Percentiles rank a stretch among this genome's conserved stretches.
phyloP scores from a whole-genome alignment of 2,113 vertebrate genomes.

The Vidua macroura region DNA sequence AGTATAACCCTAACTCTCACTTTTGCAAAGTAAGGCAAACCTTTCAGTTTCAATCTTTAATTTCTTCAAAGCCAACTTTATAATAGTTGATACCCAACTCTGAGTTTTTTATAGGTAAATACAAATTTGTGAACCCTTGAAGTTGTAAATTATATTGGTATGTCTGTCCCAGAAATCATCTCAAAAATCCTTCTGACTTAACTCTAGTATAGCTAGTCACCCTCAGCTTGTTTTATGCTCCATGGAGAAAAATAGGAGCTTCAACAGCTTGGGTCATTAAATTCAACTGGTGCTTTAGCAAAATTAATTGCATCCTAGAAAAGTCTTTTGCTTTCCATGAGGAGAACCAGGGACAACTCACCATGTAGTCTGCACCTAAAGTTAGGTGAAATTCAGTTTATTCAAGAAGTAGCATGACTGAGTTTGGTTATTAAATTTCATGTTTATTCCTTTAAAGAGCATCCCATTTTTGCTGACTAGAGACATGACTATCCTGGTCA shows the following conservation, averaged over 20 bases:
- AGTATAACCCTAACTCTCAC: background rate
- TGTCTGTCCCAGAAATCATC: background rate
- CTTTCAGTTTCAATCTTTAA: background rate
- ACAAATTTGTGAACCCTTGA: background rate
- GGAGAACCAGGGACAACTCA: background rate
- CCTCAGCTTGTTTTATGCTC: background rate
- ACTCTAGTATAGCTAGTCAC: background rate
- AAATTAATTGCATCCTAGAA: background rate
- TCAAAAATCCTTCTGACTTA: background rate
- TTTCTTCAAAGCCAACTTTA: background rate
- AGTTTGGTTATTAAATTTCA: background rate
- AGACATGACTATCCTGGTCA: background rate
- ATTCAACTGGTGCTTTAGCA: background rate
- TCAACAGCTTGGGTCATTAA: background rate
- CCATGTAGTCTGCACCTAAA: background rate
- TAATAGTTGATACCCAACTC: background rate
- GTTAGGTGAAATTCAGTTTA: background rate
- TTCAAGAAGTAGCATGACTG: background rate
- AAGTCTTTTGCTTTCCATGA: background rate
- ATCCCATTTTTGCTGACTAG: background rate
- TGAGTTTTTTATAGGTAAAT: background rate
- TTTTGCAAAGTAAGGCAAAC: background rate
- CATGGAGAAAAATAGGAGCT: background rate
- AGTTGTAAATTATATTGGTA: background rate
- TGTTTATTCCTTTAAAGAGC: background rate